phyloP scores from a whole-genome alignment of 2,888 invertebrate species.

The Tinea semifulvella region DNA sequence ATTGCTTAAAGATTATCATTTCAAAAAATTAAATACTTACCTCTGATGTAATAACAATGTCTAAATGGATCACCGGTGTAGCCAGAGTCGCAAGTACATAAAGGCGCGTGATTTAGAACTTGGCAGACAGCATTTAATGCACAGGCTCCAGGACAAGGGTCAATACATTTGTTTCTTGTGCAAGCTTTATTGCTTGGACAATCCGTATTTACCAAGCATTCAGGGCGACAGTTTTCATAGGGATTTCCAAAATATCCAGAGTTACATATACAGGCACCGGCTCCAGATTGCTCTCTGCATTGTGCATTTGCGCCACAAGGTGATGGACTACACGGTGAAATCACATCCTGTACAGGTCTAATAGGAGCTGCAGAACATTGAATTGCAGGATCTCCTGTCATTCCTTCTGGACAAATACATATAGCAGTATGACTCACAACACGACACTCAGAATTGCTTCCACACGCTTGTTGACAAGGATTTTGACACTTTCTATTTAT shows the following conservation, averaged over 20 bases:
- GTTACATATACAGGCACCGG: conserved; percentile 74
- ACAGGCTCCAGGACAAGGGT: conserved; percentile 83
- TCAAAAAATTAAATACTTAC: conserved; percentile 25
- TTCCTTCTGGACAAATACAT: conserved; percentile 75
- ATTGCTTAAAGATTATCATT: conserved; percentile 28
- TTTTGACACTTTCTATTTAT: conserved; percentile 80
- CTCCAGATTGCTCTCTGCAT: conserved; percentile 66
- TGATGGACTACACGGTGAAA: conserved; percentile 68
- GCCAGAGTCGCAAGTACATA: conserved; percentile 72
- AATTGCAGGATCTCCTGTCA: conserved; percentile 78
- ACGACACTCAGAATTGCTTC: conserved; percentile 76
- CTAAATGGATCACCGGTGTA: conserved; percentile 79
- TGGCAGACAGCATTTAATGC: conserved; percentile 79
- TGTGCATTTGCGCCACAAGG: conserved; percentile 72
- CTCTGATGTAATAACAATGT: conserved; percentile 56
- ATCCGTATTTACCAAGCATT: conserved; percentile 77
- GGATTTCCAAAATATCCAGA: conserved; percentile 80
- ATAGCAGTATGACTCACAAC: conserved; percentile 79
- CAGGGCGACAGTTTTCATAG: conserved; percentile 80
- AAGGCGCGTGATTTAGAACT: conserved; percentile 75
- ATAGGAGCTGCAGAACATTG: conserved; percentile 58
- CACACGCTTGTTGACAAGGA: conserved; percentile 79
- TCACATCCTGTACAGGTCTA: conserved; percentile 28
- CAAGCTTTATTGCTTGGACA: conserved; percentile 77
- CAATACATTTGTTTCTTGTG: conserved; percentile 75